Base-by-base conservation (phyloP, 2,888 invertebrate genomes). In the Ptilodon capucinus region DNA sequence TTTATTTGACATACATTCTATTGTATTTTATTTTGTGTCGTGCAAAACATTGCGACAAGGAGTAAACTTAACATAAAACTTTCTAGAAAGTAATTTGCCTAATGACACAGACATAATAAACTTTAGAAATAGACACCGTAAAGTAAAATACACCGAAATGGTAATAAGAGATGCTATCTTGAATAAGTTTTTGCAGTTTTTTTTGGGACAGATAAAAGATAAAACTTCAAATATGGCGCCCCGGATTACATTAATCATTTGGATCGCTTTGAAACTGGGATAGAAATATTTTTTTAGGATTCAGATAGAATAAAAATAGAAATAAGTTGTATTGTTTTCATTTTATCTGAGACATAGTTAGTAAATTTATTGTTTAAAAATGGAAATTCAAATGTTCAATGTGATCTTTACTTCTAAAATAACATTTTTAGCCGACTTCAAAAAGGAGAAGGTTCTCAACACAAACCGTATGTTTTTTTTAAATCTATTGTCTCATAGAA, bases 121-220 rank as follows among this genome's bases (percentile, higher is more conserved):
- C 30, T 48, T 44, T 18, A 40, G 44, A 36, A 42, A 40, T 18
- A 40, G 44, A 36, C 41, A 40, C 30, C 46, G 50, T 43, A 50
- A 39, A 25, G n/a, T 21, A 44, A 40, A 35, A 55, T 43, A 52
- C 40, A 45, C 51, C 41, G 21, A 54, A 58, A 57, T 54, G 50
- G 58, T 43, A 43, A 21, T n/a, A 40, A 19, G 28, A 44, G 66
- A 62, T 57, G 17, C 11, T 54, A 57, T 62, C 66, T 42, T 3
- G n/a, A 28, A 28, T 28, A 28, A 28, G n/a, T 28, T 28, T 28
- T 28, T 11, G 28, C 28, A 28, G n/a, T 28, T 23, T n/a, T 28
- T 50, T 57, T 58, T 54, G 43, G 48, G 13, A 62, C 51, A 54
- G 50, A 48, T 52, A 18, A 41, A 45, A 50, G 66, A 54, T 53